A percentile compares a stretch with the other conserved stretches of the same genome.
These are phyloP conservation scores for Cebidichthys violaceus DNA, from an alignment of 2,113 vertebrate species.

Conservation along the genomic window DNA sequence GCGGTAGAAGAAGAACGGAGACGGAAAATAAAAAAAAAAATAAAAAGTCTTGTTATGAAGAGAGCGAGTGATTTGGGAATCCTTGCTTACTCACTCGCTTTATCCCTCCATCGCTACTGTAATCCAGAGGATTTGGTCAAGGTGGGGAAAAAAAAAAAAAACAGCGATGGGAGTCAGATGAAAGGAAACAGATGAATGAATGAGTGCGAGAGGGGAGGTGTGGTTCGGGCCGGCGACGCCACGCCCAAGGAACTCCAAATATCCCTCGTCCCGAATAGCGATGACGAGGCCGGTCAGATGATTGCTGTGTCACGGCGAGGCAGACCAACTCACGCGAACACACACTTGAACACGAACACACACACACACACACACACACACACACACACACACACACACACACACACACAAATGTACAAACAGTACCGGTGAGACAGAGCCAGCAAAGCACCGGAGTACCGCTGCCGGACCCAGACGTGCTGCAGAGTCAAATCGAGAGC, in stretches of 20 bases:
- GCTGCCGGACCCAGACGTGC: slow-evolving; percentile 73
- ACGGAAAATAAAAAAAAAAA: background rate
- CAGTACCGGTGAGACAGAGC: slow-evolving; percentile 36
- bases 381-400: slow-evolving; percentile 15
- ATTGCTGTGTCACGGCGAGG: slow-evolving; percentile 89
- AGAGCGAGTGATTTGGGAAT: background rate
- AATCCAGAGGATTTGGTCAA: slow-evolving; percentile 37
- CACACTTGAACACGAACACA: slow-evolving; percentile 25
- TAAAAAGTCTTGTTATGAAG: background rate
- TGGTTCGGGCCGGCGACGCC: slow-evolving; percentile 74
- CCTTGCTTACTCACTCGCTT: background rate
- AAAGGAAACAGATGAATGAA: slow-evolving; percentile 13
- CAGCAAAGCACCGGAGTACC: slow-evolving; percentile 55
- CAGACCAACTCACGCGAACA: slow-evolving; percentile 60
- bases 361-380: slow-evolving; percentile 28
- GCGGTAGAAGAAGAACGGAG: background rate
- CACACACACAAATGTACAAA: slow-evolving; percentile 25
- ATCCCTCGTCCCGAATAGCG: slow-evolving; percentile 78
- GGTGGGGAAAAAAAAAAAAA: background rate
- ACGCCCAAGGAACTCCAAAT: slow-evolving; percentile 78
- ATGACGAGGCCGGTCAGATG: slow-evolving; percentile 90
- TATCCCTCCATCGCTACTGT: background rate
- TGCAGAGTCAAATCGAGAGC: slow-evolving; percentile 73
- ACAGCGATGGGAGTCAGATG: background rate
- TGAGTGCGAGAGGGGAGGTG: slow-evolving; percentile 66